These are phyloP conservation scores for Linepithema humile DNA, from an alignment of 1,140 invertebrate species.

Conservation along the genomic window DNA sequence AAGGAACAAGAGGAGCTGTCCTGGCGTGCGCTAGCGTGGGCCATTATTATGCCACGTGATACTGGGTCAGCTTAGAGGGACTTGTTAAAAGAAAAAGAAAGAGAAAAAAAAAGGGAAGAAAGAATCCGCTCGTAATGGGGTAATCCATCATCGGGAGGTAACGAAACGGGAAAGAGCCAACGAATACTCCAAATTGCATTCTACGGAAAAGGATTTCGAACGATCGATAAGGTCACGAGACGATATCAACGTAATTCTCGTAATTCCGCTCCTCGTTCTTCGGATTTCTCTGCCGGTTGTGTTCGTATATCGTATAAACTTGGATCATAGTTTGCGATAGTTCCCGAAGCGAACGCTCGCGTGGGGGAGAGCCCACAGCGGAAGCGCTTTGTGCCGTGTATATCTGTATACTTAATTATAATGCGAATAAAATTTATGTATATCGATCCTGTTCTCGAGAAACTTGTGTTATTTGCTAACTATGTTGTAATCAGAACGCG, in stretches of 20 bases:
- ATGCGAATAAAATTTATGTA: not conserved
- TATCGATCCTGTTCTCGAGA: not conserved
- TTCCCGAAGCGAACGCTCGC: slow-evolving; percentile 24
- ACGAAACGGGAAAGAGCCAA: slow-evolving; percentile 43
- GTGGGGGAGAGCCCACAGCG: slow-evolving; percentile 21
- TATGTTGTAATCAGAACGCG: not conserved
- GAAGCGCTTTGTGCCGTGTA: too few relatives aligned
- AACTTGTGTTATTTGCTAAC: not conserved
- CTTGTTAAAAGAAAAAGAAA: slow-evolving; percentile 9
- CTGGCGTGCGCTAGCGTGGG: slow-evolving; percentile 26
- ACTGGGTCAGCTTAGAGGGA: slow-evolving; percentile 22
- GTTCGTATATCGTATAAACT: slow-evolving; percentile 41
- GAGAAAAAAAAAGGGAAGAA: not conserved
- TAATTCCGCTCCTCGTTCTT: slow-evolving; percentile 55
- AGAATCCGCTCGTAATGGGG: slow-evolving; percentile 45
- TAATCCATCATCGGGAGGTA: slow-evolving; percentile 59
- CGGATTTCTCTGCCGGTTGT: slow-evolving; percentile 29
- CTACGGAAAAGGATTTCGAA: slow-evolving; percentile 36
- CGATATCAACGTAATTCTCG: slow-evolving; percentile 54
- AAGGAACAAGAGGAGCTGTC: slow-evolving; percentile 51
- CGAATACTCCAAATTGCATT: slow-evolving; percentile 57
- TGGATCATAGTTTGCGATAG: slow-evolving; percentile 50
- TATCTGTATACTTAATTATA: slow-evolving; percentile 36
- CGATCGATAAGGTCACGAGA: slow-evolving; percentile 47
- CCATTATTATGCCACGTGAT: slow-evolving; percentile 51